Conservation (phyloP, 2,888 invertebrate genomes). For the Pterostichus niger region DNA sequence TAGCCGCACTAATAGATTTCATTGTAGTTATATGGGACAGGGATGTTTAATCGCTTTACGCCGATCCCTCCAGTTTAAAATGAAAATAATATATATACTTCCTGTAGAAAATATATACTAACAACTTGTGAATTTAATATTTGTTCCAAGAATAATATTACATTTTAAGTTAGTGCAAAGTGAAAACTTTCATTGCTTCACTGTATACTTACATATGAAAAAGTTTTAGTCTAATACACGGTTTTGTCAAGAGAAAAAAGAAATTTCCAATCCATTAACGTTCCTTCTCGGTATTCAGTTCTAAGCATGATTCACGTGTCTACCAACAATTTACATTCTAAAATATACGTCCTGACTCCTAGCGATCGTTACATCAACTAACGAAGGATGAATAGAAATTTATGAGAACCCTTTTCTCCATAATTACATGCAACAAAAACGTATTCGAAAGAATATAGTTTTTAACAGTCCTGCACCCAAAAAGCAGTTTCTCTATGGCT, state of each 20-base stretch:
- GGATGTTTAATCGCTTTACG: too few relatives aligned
- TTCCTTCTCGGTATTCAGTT: conserved; percentile 8
- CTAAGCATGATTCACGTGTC: conserved; percentile 32
- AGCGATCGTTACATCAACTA: conserved; percentile 20
- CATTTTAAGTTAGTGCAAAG: conserved; percentile 14
- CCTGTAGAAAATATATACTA: too few relatives aligned
- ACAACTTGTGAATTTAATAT: neutral
- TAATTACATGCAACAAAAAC: too few relatives aligned
- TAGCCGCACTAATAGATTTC: too few relatives aligned
- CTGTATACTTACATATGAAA: neutral
- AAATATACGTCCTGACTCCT: neutral
- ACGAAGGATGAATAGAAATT: too few relatives aligned
- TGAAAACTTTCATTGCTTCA: conserved; percentile 12
- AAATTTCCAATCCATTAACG: conserved; percentile 57
- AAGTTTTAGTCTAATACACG: conserved; percentile 13
- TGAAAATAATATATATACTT: too few relatives aligned
- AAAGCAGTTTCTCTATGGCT: too few relatives aligned
- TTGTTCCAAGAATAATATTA: conserved; percentile 4
- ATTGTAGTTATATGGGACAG: too few relatives aligned
- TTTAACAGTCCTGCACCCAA: too few relatives aligned
- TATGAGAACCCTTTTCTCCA: too few relatives aligned
- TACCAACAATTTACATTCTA: conserved; percentile 31
- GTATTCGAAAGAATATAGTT: too few relatives aligned
- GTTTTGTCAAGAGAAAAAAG: conserved; percentile 38
- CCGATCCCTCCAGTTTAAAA: too few relatives aligned